phyloP scores from a whole-genome alignment of 2,888 invertebrate species.

The Macrosoma leucophasiata region DNA sequence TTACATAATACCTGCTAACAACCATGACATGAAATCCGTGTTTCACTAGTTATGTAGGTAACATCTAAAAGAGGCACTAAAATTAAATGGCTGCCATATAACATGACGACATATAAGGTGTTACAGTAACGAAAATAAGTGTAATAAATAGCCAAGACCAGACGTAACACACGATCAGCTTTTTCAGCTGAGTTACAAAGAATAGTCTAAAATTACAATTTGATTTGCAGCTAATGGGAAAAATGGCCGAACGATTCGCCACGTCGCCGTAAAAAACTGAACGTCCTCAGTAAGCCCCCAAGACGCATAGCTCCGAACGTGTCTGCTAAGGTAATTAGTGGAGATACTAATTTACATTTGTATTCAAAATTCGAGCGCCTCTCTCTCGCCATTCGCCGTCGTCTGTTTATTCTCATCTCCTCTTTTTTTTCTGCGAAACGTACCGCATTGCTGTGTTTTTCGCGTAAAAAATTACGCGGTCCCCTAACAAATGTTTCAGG shows the following conservation, averaged over 20 bases:
- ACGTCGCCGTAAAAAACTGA: slow-evolving; percentile 57
- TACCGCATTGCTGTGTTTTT: slow-evolving; percentile 74
- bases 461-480: slow-evolving; percentile 68
- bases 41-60: no score
- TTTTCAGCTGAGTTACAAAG: slow-evolving; percentile 12
- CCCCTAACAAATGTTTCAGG: slow-evolving; percentile 61
- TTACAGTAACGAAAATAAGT: no score
- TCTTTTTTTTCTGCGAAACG: slow-evolving; percentile 57
- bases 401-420: slow-evolving; percentile 74
- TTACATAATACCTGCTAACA: no score
- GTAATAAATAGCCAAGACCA: no score
- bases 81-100: no score
- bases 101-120: no score
- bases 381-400: slow-evolving; percentile 68
- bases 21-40: no score
- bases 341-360: slow-evolving; percentile 77
- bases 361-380: slow-evolving; percentile 75
- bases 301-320: slow-evolving; percentile 71
- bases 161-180: slow-evolving; percentile 7
- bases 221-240: slow-evolving; percentile 58
- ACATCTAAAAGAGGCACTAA: no score
- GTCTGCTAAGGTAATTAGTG: slow-evolving; percentile 73
- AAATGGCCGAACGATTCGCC: slow-evolving; percentile 57
- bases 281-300: slow-evolving; percentile 65
- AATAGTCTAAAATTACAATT: slow-evolving; percentile 40